Evolutionary conservation across 2,888 invertebrate genomes (phyloP), one percentile per base, ranked within the genome.

Genomic region (Deilephila porcellus): DNA sequence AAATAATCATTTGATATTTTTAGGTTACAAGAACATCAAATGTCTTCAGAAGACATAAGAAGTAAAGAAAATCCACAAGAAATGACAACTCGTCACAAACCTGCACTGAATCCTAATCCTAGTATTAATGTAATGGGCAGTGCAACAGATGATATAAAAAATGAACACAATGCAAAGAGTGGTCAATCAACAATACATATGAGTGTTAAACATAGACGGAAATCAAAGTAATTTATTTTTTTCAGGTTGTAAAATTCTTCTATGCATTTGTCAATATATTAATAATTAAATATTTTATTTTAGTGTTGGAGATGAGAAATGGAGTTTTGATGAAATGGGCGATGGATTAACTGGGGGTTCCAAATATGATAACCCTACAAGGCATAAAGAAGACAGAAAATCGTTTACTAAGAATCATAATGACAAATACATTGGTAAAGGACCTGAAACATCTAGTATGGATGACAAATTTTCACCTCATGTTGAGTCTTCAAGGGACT

Each of bases 291-390:
- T 60, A 5, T 71, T 60, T 52, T n/a, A 29, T 70, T 71, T 29
- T 37, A 74, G 64, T 34, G 1, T 37, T 14, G 32, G 20, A 34
- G 60, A 25, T 7, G 75, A 77, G 14, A 85, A 80, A 74, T 85
- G 85, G 74, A 89, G 88, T 82, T 85, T 90, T 34, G 90, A 91
- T 81, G 91, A 91, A 76, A 91, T 91, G 77, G 78, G 73, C 75
- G 82, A 87, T 45, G 75, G 73, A 60, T 77, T 77, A 74, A 62
- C 74, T 72, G 73, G 60, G 76, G 64, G 70, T 77, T 76, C 71
- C 83, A 77, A 64, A 25, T 17, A 25, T 45, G 76, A 79, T 71
- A 76, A 73, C 56, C 63, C 52, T 29, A 72, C 75, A 74, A 83
- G 74, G 74, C 79, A 85, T 52, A 78, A 79, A 6, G 60, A 73